Percentiles rank a stretch among this genome's conserved stretches.
Conservation (phyloP, 2,113 vertebrate genomes). For the Dissostichus mawsoni region DNA sequence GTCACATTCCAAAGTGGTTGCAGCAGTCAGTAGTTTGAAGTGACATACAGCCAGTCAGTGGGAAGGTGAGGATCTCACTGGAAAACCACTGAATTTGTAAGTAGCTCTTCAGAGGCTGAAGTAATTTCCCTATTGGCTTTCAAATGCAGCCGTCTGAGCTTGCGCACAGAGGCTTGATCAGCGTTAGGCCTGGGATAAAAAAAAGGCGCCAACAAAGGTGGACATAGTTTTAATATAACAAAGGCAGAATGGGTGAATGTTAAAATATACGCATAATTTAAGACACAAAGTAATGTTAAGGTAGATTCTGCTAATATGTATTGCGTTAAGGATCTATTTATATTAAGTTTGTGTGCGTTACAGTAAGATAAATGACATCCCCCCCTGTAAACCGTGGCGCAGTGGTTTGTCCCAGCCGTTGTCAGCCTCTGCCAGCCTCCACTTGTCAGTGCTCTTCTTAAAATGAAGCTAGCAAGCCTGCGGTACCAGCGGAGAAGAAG, state of each 20-base stretch:
- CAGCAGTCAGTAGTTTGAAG: background rate
- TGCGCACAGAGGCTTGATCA: constrained; percentile 53
- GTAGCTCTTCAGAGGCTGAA: constrained; percentile 20
- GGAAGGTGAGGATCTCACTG: constrained; percentile 14
- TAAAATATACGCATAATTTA: accelerated
- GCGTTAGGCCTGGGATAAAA: background rate
- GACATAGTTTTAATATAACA: background rate
- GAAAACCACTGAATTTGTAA: constrained; percentile 46
- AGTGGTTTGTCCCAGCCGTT: constrained; percentile 70
- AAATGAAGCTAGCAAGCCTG: constrained; percentile 71
- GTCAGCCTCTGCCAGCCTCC: constrained; percentile 63
- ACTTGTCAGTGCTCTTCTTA: constrained; percentile 60
- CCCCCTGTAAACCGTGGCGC: constrained; percentile 4
- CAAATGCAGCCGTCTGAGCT: constrained; percentile 36
- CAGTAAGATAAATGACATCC: accelerated
- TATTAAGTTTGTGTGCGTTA: background rate
- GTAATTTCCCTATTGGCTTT: constrained; percentile 50
- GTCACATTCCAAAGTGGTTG: background rate
- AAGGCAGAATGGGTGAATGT: accelerated
- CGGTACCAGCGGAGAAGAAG: constrained; percentile 31
- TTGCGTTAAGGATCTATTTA: accelerated
- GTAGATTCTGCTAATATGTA: background rate
- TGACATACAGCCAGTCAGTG: background rate
- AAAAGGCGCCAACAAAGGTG: constrained; percentile 63
- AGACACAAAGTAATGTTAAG: accelerated